Evolutionary conservation across 2,113 vertebrate genomes (phyloP), one percentile per base, ranked within the genome.

Genomic region (Todiramphus saurophagus): DNA sequence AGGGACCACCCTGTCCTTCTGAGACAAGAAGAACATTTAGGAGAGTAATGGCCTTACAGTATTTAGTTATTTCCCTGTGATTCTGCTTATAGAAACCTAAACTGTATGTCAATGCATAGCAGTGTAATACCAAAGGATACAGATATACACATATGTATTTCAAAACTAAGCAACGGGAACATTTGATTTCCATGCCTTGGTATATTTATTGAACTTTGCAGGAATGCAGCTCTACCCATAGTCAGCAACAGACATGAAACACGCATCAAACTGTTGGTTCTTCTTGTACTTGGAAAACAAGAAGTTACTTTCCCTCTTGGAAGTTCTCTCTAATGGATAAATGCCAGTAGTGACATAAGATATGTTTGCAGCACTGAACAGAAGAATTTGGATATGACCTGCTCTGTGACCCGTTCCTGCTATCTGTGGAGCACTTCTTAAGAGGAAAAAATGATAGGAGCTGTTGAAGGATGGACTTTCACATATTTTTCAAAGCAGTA

Each of bases 131-230:
- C 44, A 81, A 79, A 85, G 18, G 19, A n/a, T 31, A 67, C 4
- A 44, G 1, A 11, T 5, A 39, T 2, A 55, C 3, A 67, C 5
- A 10, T 3, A 23, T 2, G 2, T 60, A 41, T 39, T 33, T 77
- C 7, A 41, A 80, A 93, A 63, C 2, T 17, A 43, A 84, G 37
- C 18, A 76, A 12, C 8, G 10, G 21, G 24, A 76, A 62, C 11
- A 56, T 56, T 53, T 75, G 7, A 44, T 72, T 82, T 91, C 74
- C 13, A 10, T 21, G 17, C 9, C 31, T 67, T 44, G 8, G 15
- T 41, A 3, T 24, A 31, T 50, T 67, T 39, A 63, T 5, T 33
- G 58, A 85, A 58, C 27, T 76, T 43, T 66, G 30, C 35, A 44
- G n/a, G 31, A 62, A 66, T 10, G 13, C 4, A 83, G 18, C 41